phyloP scores from a whole-genome alignment of 2,113 vertebrate genomes.

The Phycodurus eques region DNA sequence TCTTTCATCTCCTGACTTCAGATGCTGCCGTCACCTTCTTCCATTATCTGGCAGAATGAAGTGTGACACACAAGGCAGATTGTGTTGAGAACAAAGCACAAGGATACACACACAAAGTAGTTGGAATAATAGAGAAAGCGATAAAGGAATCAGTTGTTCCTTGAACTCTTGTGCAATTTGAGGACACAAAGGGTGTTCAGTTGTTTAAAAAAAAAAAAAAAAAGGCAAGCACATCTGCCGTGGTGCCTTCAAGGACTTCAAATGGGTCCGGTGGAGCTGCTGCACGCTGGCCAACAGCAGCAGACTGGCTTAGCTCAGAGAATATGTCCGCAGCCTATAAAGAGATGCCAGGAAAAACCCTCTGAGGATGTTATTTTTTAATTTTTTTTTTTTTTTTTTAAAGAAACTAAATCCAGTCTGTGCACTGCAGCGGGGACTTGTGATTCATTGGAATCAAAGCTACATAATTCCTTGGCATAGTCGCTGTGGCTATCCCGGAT shows the following conservation, averaged over 20 bases:
- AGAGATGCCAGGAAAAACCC: constrained; percentile 19
- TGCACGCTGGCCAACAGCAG: constrained; percentile 52
- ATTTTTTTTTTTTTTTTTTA: constrained; percentile 21
- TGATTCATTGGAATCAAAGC: constrained; percentile 37
- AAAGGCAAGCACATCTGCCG: not conserved
- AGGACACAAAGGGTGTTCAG: constrained; percentile 36
- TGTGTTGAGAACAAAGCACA: constrained; percentile 61
- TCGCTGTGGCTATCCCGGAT: constrained; percentile 33
- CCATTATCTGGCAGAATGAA: constrained; percentile 62
- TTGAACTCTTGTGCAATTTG: constrained; percentile 42
- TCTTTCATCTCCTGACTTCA: constrained; percentile 73
- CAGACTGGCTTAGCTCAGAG: constrained; percentile 39
- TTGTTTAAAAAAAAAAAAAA: constrained; percentile 9
- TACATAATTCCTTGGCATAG: constrained; percentile 40
- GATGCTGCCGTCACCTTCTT: constrained; percentile 64
- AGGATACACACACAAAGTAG: constrained; percentile 2
- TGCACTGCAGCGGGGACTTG: constrained; percentile 23
- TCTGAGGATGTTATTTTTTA: constrained; percentile 12
- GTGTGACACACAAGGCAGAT: constrained; percentile 59
- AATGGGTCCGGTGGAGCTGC: constrained; percentile 51
- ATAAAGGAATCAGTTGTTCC: constrained; percentile 13
- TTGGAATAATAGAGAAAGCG: constrained; percentile 4
- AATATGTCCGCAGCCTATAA: constrained; percentile 43
- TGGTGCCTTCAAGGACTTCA: constrained; percentile 48
- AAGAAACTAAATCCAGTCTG: constrained; percentile 36